phyloP scores from a whole-genome alignment of 2,888 invertebrate genomes.

The Drosophila ezoana region DNA sequence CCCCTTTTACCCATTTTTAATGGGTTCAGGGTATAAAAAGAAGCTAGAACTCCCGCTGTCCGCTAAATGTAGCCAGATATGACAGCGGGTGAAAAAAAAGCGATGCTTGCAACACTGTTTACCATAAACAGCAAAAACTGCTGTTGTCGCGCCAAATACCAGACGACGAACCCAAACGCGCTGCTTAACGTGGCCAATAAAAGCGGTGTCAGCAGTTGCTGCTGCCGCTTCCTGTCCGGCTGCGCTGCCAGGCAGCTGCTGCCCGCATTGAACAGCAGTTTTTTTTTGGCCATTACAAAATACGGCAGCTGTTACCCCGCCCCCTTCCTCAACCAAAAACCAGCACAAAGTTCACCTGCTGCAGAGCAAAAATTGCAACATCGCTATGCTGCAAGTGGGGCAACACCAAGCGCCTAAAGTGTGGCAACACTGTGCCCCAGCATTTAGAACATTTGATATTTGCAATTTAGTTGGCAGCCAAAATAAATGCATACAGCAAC shows the following conservation, averaged over 20 bases:
- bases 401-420: constrained; percentile 29
- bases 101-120: constrained; percentile 15
- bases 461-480: constrained; percentile 47
- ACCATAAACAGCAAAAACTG: constrained; percentile 29
- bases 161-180: constrained; percentile 35
- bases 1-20: no score
- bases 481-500: constrained; percentile 50
- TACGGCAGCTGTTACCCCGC: constrained; percentile 34
- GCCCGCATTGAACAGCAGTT: constrained; percentile 10
- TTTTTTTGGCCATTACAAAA: constrained; percentile 33
- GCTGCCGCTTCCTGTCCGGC: constrained; percentile 56
- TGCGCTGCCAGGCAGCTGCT: constrained; percentile 54
- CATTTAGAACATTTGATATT: constrained; percentile 53
- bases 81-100: constrained; percentile 2
- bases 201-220: constrained; percentile 56
- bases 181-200: constrained; percentile 35
- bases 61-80: constrained; percentile 2
- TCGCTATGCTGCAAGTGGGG: constrained; percentile 28
- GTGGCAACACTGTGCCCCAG: constrained; percentile 32
- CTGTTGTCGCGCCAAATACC: constrained; percentile 27
- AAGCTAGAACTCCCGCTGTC: neutral
- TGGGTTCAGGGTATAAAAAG: no score
- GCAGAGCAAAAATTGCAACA: constrained; percentile 49
- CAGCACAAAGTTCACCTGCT: constrained; percentile 66
- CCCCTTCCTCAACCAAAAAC: constrained; percentile 7